Evolutionary conservation across 2,888 invertebrate genomes (phyloP), one percentile per base, ranked within the genome.

Genomic region (Dolomedes plantarius): DNA sequence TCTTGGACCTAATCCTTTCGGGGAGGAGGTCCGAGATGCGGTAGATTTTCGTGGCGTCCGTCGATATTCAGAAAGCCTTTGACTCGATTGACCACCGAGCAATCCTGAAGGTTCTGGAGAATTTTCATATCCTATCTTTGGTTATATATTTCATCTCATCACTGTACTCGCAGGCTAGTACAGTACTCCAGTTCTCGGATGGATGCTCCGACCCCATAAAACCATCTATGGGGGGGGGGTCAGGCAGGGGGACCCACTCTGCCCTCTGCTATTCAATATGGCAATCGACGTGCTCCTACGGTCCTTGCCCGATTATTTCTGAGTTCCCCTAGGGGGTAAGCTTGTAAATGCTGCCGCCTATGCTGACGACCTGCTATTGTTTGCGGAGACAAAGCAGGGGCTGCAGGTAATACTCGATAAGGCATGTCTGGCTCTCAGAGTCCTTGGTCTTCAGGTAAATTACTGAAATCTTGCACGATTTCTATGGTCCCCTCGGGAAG

Each of bases 1-100:
- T 56, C 56, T 11, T 56, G 5, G 23, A 56, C 23, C 19, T 56
- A 3, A 11, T 56, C 2, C 11, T 56, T 19, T 16, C 3, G 19
- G 23, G 1, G 11, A 19, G 56, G 16, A 1, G 23, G 23, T 13
- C 32, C n/a, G 31, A 31, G 65, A 0, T 29, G 13, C 5, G 19
- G 32, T 32, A 65, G 5, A 36, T 36, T 36, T 36, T 36, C 36
- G 36, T 36, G 36, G 36, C 36, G 36, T 36, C 9, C 7, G 16
- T 67, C n/a, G 65, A 67, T 19, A 32, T 67, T 0, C 32, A 23
- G 19, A 67, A 31, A 31, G 65, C 32, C n/a, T 67, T 67, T n/a
- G 65, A 67, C 19, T 32, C 31, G 32, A 67, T 67, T 16, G 13
- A 32, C 1, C 65, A 67, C 31, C 27, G 32, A 31, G 65, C 31